Evolutionary conservation across 2,888 invertebrate species (phyloP).

Genomic region (Cheilosia variabilis): DNA sequence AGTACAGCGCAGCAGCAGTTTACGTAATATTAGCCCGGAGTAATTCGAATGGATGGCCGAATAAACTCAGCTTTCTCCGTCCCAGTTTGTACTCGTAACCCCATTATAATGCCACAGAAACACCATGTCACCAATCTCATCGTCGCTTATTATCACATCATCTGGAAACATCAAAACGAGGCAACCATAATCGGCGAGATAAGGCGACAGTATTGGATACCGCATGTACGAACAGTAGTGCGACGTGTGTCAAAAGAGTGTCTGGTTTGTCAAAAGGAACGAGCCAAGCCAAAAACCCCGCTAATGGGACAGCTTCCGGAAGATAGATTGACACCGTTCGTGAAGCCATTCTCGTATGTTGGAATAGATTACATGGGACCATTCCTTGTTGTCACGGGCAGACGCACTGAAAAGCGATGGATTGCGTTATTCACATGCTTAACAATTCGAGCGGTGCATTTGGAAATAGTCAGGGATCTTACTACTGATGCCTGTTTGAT

Average conservation of each 20-base stretch:
- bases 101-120: too few species aligned
- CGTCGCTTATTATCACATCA: too few species aligned
- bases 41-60: conserved; percentile 11
- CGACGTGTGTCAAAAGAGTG: conserved; percentile 3
- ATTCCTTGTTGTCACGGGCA: not conserved
- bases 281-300: conserved; percentile 34
- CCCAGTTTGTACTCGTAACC: not conserved
- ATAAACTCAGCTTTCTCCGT: conserved; percentile 5
- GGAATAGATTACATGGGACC: conserved; percentile 64
- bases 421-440: too few species aligned
- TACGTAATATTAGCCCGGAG: not conserved
- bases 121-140: too few species aligned
- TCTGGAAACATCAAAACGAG: too few species aligned
- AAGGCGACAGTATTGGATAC: too few species aligned
- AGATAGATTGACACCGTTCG: conserved; percentile 43
- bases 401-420: not conserved
- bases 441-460: too few species aligned
- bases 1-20: not conserved
- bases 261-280: conserved; percentile 11
- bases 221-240: too few species aligned
- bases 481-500: too few species aligned
- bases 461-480: too few species aligned
- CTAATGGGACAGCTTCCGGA: conserved; percentile 63
- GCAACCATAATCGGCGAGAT: too few species aligned
- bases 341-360: conserved; percentile 51